Base-by-base conservation (phyloP, 1,140 invertebrate genomes). In the Octopus sinensis region DNA sequence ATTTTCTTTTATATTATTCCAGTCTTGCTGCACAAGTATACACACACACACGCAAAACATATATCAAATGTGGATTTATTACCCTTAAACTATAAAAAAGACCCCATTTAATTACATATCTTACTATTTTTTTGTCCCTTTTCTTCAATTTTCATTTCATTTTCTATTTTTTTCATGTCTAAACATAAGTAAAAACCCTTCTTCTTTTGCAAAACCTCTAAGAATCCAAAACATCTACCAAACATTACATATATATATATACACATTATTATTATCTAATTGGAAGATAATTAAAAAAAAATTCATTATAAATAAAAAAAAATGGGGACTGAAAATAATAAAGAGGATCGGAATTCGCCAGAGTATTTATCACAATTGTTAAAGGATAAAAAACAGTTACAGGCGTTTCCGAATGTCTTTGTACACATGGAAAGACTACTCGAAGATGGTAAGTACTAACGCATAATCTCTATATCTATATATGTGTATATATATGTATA, bases 351-450 rank as follows among this genome's bases (percentile, higher is more conserved):
- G 86, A 89, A 87, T 86, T 88, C 88, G 79, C 88, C 97, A 92
- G 98, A 99, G 93, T 99, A 99, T 94, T 94, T 99, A 93, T 97
- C 98, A 91, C 98, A 99, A 93, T 95, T 99, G 92, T 94, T 99
- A 89, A 99, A 99, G 94, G 98, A 99, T 94, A 97, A 98, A 93
- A 99, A 99, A 93, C 97, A 99, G 93, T 94, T 99, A 88, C 96
- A 96, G 88, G 97, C 97, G 90, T 98, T 99, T 93, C 98, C 98
- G 85, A 99, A 98, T 94, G 96, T 99, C 91, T 99, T 99, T 93
- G 94, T 98, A 92, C 98, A 99, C 93, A 94, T 99, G 89, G 98
- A 99, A 93, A 94, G 98, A 91, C 95, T 99, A 87, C 93, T 99
- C 89, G 98, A 99, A 91, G 98, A 99, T 95, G 98, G 98, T 99